phyloP scores from a whole-genome alignment of 2,113 vertebrate genomes.

The Chaetodon auriga region DNA sequence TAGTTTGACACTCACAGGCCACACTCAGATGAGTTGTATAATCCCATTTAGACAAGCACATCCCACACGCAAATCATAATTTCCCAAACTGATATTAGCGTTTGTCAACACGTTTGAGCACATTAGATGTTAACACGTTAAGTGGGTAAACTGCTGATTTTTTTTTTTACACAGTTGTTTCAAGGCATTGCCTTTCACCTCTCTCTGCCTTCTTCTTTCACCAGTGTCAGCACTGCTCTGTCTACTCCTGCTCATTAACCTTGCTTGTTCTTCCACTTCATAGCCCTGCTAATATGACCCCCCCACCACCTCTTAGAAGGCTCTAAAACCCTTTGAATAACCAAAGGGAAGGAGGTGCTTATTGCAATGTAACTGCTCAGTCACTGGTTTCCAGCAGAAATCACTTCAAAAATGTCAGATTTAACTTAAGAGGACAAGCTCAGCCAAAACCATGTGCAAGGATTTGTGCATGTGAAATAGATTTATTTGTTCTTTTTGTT shows the following conservation, averaged over 20 bases:
- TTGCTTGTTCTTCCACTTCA: slow-evolving; percentile 86
- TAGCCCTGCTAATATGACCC: slow-evolving; percentile 76
- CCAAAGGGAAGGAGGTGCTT: slow-evolving; percentile 67
- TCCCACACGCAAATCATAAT: slow-evolving; percentile 53
- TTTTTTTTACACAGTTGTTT: slow-evolving; percentile 53
- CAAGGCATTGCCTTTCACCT: slow-evolving; percentile 58
- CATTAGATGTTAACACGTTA: background rate
- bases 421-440: slow-evolving; percentile 1
- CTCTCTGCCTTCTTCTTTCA: slow-evolving; percentile 72
- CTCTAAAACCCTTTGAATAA: slow-evolving; percentile 73
- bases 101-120: slow-evolving; percentile 44
- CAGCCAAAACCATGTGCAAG: background rate
- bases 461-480: background rate
- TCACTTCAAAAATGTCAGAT: slow-evolving; percentile 28
- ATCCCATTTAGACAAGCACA: slow-evolving; percentile 69
- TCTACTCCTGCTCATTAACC: slow-evolving; percentile 86
- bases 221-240: slow-evolving; percentile 81
- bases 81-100: slow-evolving; percentile 43
- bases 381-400: slow-evolving; percentile 32
- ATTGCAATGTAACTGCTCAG: slow-evolving; percentile 62
- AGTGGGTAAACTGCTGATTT: background rate
- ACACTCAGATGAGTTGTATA: slow-evolving; percentile 79
- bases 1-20: slow-evolving; percentile 82
- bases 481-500: background rate
- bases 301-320: slow-evolving; percentile 57